Base-by-base conservation (phyloP, 2,888 invertebrate genomes). In the Pyralis farinalis region DNA sequence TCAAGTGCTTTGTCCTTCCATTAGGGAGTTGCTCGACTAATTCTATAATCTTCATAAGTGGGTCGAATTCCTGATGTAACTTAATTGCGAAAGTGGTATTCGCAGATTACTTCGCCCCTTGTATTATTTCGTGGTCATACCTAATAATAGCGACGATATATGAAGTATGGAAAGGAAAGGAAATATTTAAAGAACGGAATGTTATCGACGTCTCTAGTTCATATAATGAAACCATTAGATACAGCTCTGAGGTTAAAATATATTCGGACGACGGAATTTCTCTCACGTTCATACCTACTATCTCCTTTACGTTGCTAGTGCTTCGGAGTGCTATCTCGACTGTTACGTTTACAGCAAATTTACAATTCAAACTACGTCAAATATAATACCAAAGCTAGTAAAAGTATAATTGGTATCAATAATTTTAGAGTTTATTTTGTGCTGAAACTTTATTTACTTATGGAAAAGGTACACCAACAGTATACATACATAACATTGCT, bases 21-120 rank as follows among this genome's bases (percentile, higher is more conserved):
- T 56, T 55, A 57, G 42, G 42, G 57, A 58, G 53, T 57, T 59
- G 43, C 43, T 47, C 34, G 9, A 47, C 48, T 49, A 49, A 57
- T 55, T 58, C 44, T 37, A 39, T 47, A 55, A 54, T 52, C 45
- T 51, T 42, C 11, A 11, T 45, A 36, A 28, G 31, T 31, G 31
- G 31, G 31, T 31, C 12, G 31, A 36, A 34, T 22, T 22, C 10
- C 7, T 25, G 34, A 31, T 31, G 12, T 31, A 31, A 31, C 31
- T 31, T 31, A 31, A 31, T 31, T 31, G 12, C 6, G 31, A 12
- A 5, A 10, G 7, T 11, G 31, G 31, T 31, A 31, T 31, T 31
- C 31, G 12, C 31, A 31, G 31, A 31, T 31, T 31, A 12, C 31
- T 29, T 29, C 29, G 29, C 1, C 29, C 9, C 4, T 10, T 8